Percentiles rank a stretch among this genome's conserved stretches.
These are phyloP conservation scores for Orgyia antiqua DNA, from an alignment of 2,888 invertebrate genomes.

Conservation along the genomic window DNA sequence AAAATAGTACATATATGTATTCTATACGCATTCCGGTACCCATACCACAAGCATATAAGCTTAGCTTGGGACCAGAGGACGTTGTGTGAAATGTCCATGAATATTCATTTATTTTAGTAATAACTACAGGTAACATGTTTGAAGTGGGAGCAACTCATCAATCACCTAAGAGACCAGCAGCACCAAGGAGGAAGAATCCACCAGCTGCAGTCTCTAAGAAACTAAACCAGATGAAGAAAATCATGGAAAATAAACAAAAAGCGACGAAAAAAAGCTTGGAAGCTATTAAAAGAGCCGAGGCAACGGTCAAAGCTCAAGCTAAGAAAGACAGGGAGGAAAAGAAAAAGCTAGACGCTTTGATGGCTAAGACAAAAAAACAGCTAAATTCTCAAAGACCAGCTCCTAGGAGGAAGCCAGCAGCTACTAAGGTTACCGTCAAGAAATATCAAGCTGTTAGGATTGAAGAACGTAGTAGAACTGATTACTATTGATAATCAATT, in stretches of 20 bases:
- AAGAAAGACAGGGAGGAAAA: neutral
- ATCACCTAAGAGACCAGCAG: too few relatives aligned
- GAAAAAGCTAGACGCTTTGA: neutral
- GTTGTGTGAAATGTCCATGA: too few relatives aligned
- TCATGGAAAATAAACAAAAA: neutral
- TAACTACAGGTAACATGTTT: too few relatives aligned
- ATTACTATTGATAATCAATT: too few relatives aligned
- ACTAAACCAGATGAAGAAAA: slow-evolving; percentile 4
- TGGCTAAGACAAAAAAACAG: slow-evolving; percentile 1
- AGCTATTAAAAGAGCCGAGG: neutral
- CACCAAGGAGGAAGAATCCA: neutral
- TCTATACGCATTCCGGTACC: too few relatives aligned
- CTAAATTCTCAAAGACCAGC: neutral
- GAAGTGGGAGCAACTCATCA: too few relatives aligned
- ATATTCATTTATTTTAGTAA: too few relatives aligned
- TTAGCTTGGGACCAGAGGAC: too few relatives aligned
- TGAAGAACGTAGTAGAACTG: neutral
- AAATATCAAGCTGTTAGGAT: neutral
- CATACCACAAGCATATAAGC: too few relatives aligned
- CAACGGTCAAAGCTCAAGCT: neutral
- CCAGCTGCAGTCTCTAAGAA: neutral
- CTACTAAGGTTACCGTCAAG: neutral
- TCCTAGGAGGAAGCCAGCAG: neutral
- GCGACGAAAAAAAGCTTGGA: neutral
- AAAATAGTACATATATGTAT: too few relatives aligned